Evolutionary conservation across 2,888 invertebrate genomes (phyloP).

Genomic region (Phaonia tiefii): DNA sequence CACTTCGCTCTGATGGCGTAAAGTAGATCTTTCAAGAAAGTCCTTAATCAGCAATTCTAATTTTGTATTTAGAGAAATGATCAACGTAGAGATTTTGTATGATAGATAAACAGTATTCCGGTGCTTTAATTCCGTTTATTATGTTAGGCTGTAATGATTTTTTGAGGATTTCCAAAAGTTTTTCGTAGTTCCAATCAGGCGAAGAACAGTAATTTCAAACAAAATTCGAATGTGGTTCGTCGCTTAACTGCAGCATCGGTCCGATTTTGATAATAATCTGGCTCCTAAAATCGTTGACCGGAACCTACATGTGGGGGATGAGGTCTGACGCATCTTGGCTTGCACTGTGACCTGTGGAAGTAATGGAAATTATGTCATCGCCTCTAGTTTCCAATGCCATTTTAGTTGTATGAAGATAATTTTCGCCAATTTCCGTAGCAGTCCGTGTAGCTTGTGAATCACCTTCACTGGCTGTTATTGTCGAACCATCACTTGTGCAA

Average conservation of each 20-base stretch:
- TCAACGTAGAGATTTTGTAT: slow-evolving; percentile 8
- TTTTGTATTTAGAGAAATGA: slow-evolving; percentile 5
- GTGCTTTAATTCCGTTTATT: slow-evolving; percentile 54
- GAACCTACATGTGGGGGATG: slow-evolving; percentile 62
- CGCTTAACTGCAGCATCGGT: background rate
- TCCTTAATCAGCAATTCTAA: slow-evolving; percentile 31
- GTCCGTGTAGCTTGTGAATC: background rate
- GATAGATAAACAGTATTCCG: background rate
- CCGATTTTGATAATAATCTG: slow-evolving; percentile 60
- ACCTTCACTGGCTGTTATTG: slow-evolving; percentile 31
- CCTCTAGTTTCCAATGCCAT: slow-evolving; percentile 6
- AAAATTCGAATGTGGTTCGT: slow-evolving; percentile 23
- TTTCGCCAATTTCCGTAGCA: background rate
- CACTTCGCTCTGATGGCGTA: slow-evolving; percentile 59
- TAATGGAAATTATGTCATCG: background rate
- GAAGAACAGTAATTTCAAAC: slow-evolving; percentile 28
- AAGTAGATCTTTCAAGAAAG: slow-evolving; percentile 43
- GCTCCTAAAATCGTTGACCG: slow-evolving; percentile 61
- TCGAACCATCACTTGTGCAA: slow-evolving; percentile 8
- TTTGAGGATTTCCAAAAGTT: slow-evolving; percentile 5
- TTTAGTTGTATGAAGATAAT: background rate
- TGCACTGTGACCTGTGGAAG: slow-evolving; percentile 56
- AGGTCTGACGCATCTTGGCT: slow-evolving; percentile 62
- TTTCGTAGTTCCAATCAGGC: background rate
- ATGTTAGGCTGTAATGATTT: slow-evolving; percentile 26